Evolutionary conservation across 2,797 vertebrate genomes (phyloP), one percentile per base, ranked within the genome.

Genomic region (Iguana delicatissima): DNA sequence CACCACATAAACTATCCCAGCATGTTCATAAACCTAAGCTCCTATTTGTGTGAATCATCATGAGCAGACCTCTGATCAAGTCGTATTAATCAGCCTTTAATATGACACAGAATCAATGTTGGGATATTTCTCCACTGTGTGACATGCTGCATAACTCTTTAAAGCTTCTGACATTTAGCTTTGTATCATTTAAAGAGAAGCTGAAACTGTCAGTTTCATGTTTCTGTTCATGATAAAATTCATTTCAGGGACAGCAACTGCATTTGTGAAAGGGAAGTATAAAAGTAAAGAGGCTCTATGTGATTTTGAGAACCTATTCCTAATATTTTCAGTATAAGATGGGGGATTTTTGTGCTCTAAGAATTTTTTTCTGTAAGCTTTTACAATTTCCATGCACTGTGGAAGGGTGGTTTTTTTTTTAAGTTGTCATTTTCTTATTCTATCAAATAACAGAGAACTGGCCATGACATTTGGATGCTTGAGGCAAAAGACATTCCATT

Each of bases 251-350:
- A 88, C 69, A 90, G 9, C 24, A 85, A 57, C 13, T 80, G 9
- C 35, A 90, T 62, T 26, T 81, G 38, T 87, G 92, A 93, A n/a
- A 89, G 88, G 13, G 59, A 35, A 64, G 38, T 59, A 92, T 52
- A 89, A n/a, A 42, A 62, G 52, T 0, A 90, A 72, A 59, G 52
- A 22, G 81, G 16, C 80, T 62, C 50, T 86, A 64, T 79, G 59
- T 90, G 91, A 88, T 85, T 84, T 94, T 92, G 52, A 89, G 52
- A 95, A 64, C 57, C 93, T 20, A 72, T 8, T 86, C 90, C 95
- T 93, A 87, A 89, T 92, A 90, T 94, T 91, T 94, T 85, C 76
- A 79, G 50, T 42, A 77, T 91, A 69, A 73, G 2, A 29, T 79
- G 79, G n/a, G 89, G 1, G 80, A 26, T 42, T 90, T 46, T 29